Evolutionary conservation across 1,140 invertebrate species (phyloP).

Genomic region (Bilobella aurantiaca): DNA sequence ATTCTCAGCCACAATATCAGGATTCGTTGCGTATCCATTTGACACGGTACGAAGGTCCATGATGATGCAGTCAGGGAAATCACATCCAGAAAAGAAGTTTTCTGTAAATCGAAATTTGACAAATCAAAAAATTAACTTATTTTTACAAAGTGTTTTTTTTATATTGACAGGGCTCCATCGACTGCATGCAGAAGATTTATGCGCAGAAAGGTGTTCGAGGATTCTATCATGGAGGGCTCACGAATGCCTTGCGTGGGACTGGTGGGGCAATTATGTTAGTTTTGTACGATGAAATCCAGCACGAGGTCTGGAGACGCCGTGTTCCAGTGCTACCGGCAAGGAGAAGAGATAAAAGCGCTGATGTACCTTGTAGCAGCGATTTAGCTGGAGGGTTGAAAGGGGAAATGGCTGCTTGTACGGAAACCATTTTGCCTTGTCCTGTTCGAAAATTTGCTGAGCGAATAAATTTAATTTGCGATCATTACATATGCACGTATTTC

Average conservation of each 20-base stretch:
- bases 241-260: constrained; percentile 19
- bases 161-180: constrained; percentile 12
- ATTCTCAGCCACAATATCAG: constrained; percentile 49
- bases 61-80: constrained; percentile 50
- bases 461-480: background rate
- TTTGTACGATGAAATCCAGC: constrained; percentile 22
- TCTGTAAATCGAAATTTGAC: background rate
- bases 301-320: background rate
- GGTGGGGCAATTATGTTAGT: constrained; percentile 25
- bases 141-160: background rate
- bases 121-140: background rate
- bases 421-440: background rate
- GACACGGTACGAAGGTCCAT: constrained; percentile 55
- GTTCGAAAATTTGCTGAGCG: background rate
- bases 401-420: background rate
- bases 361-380: too few species aligned
- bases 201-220: constrained; percentile 14
- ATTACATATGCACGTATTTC: too few species aligned
- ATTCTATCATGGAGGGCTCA: constrained; percentile 20
- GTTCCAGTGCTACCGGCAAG: background rate
- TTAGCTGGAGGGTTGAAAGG: background rate
- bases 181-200: constrained; percentile 20
- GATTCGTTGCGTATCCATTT: constrained; percentile 54
- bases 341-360: too few species aligned
- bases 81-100: background rate